Evolutionary conservation across 2,888 invertebrate genomes (phyloP).

Genomic region (Temnothorax rugatulus): DNA sequence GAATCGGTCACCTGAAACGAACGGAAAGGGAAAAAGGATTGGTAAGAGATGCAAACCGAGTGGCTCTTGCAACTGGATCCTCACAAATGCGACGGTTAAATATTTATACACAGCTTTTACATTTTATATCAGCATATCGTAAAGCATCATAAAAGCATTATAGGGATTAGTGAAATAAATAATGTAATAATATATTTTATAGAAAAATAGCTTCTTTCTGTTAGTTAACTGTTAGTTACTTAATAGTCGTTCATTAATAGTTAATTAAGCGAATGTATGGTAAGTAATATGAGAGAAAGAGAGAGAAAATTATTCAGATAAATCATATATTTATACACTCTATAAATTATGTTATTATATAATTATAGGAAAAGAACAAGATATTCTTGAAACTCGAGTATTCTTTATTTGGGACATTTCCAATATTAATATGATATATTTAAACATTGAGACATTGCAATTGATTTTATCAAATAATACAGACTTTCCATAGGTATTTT

Average conservation of each 20-base stretch:
- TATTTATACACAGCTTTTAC: not conserved
- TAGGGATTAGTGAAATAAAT: not conserved
- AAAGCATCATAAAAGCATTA: not conserved
- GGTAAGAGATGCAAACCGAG: not conserved
- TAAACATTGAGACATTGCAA: not conserved
- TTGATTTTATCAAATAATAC: not conserved
- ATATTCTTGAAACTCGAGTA: not conserved
- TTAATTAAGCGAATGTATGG: not conserved
- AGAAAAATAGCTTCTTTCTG: not conserved
- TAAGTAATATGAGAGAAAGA: not conserved
- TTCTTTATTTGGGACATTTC: not conserved
- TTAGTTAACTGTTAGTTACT: not conserved
- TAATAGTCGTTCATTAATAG: not conserved
- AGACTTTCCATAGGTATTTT: not conserved
- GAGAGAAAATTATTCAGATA: not conserved
- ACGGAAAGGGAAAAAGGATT: not conserved
- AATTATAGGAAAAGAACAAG: not conserved
- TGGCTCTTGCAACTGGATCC: not conserved
- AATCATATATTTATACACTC: not conserved
- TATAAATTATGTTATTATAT: not conserved
- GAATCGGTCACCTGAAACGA: constrained; percentile 82
- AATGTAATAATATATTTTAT: constrained; percentile 15
- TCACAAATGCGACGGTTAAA: not conserved
- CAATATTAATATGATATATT: not conserved
- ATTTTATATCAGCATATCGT: not conserved